Conservation (phyloP, 1,140 invertebrate genomes). For the Lordiphosa collinella region DNA sequence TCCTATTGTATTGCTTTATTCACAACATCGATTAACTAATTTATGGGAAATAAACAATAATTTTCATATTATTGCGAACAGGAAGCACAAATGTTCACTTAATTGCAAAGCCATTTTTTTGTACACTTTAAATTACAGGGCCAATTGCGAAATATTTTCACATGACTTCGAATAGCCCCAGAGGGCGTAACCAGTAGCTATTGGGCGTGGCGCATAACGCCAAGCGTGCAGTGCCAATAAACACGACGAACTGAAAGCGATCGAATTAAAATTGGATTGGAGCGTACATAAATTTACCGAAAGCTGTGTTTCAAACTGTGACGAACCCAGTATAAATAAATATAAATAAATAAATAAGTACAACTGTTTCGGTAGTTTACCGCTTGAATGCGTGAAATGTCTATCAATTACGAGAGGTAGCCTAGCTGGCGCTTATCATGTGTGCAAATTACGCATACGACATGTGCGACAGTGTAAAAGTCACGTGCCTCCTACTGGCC, state of each 20-base stretch:
- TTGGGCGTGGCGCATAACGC: slow-evolving; percentile 22
- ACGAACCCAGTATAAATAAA: not conserved
- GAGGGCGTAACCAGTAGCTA: slow-evolving; percentile 27
- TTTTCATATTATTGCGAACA: slow-evolving; percentile 10
- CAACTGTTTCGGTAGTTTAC: slow-evolving; percentile 5
- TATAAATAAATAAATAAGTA: not conserved
- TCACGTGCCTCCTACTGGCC: not conserved
- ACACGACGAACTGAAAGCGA: slow-evolving; percentile 17
- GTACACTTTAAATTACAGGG: slow-evolving; percentile 33
- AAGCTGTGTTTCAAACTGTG: slow-evolving; percentile 4
- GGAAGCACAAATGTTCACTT: slow-evolving; percentile 41
- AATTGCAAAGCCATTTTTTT: slow-evolving; percentile 22
- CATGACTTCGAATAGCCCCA: slow-evolving; percentile 22
- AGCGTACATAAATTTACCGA: not conserved
- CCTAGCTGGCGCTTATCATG: not conserved
- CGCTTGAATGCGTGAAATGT: slow-evolving; percentile 1
- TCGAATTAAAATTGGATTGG: not conserved
- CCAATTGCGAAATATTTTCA: slow-evolving; percentile 45
- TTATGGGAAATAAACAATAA: slow-evolving; percentile 1
- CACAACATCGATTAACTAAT: not conserved
- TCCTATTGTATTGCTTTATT: not conserved
- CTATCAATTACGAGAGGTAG: not conserved
- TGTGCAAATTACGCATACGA: slow-evolving; percentile 4
- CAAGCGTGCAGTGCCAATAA: slow-evolving; percentile 5
- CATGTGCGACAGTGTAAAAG: not conserved